Base-by-base conservation (phyloP, 2,113 vertebrate species). In the Alethe diademata region DNA sequence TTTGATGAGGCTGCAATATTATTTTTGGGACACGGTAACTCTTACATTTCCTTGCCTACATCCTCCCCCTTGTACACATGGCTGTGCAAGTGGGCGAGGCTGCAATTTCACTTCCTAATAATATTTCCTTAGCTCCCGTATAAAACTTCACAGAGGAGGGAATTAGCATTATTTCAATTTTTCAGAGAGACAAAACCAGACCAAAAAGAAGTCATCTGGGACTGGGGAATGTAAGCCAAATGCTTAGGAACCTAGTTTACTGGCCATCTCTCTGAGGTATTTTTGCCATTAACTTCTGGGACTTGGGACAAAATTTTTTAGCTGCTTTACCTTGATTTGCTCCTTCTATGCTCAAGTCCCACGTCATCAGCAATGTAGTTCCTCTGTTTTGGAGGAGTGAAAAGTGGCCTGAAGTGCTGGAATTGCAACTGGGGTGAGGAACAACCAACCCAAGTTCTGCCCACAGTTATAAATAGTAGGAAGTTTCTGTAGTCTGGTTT, bases 1-100 rank as follows among this genome's bases (percentile, higher is more conserved):
- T 74, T 95, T 98, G 72, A 97, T 93, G 91, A 97, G 98, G 79
- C 92, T 98, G 35, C 97, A 98, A 45, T 98, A 98, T 96, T 98
- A 98, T 87, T 98, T 98, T 29, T 98, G 98, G 98, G 98, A 98
- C 57, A 98, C 97, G 54, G 98, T 98, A 96, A 97, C 97, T 86
- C 42, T 28, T 35, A 36, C 5, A 67, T 74, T 94, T 95, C 75
- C 78, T 91, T 78, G 38, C 42, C 43, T 93, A 19, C 57, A 57
- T 91, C 47, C 58, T 93, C 58, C 58, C 45, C 33, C 80, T 76
- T 57, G 31, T 72, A 45, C 53, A 31, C 40, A 43, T 0, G 13
- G 80, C 84, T 40, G 29, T 58, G 67, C 70, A 43, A 73, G 42
- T 47, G 87, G 42, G 78, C 73, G 93, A 94, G 87, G 94, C 85